Evolutionary conservation across 2,888 invertebrate species (phyloP), one percentile per base, ranked within the genome.

Genomic region (Coleophora deauratella): DNA sequence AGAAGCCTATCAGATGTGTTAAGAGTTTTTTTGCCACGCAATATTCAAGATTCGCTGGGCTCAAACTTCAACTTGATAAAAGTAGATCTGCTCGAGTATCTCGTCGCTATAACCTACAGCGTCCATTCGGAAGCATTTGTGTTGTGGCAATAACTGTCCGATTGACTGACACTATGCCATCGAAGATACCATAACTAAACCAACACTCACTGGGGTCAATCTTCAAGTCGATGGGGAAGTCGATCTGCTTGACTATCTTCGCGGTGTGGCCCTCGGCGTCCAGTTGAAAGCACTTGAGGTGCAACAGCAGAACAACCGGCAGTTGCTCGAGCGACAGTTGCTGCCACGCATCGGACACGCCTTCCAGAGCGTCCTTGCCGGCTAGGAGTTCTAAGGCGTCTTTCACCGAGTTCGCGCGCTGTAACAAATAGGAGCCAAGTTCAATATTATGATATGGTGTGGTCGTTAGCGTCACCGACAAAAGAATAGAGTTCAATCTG

Each of bases 231-330:
- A 96, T 89, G 0, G 94, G 93, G 72, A 95, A 97, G 60, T 96
- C 95, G 11, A 98, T 90, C 47, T 91, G 92, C 84, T 98, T 98
- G 48, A 95, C 87, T 42, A 98, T 93, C 80, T 98, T 98, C 50
- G 95, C 94, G 40, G 95, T 94, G 71, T 95, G 94, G 12, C 95
- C 96, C 50, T 96, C 94, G 3, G 90, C 86, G 62, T 93, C 92
- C 55, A 95, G 93, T 69, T 97, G 95, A 82, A 98, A 98, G 84
- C 96, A 95, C 78, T 98, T 98, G 44, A 98, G 88, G 73, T 98
- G 98, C 52, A 98, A 84, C 55, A 98, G 90, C 35, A 98, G 86
- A 1, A 97, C 93, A 4, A 94, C 90, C 0, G 98, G 98, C 47
- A 98, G 76, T 67, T 95, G 93, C 61, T 98, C 98, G 14, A 98